phyloP scores from a whole-genome alignment of 1,140 invertebrate species.

The Trichonephila inaurata region DNA sequence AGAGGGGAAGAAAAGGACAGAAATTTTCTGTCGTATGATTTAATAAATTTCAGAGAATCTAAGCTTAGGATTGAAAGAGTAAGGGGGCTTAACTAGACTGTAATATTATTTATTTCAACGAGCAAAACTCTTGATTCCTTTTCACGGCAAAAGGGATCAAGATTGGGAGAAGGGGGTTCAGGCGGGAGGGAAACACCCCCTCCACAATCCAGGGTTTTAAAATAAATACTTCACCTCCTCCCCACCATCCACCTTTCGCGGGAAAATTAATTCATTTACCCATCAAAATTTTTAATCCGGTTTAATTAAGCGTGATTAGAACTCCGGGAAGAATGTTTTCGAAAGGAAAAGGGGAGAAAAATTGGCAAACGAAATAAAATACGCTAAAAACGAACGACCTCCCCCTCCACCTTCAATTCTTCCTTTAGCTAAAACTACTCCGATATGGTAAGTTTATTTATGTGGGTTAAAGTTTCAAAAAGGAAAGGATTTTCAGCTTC shows the following conservation, averaged over 20 bases:
- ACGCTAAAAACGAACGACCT: conserved; percentile 24
- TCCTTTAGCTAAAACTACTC: not conserved
- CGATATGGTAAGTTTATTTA: conserved; percentile 26
- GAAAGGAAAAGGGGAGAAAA: conserved; percentile 10
- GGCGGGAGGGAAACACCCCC: not conserved
- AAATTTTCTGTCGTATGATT: conserved; percentile 73
- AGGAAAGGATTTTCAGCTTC: conserved; percentile 60
- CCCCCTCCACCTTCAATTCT: not conserved
- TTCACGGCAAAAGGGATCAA: conserved; percentile 51
- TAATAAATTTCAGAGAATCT: conserved; percentile 73
- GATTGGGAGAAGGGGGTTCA: conserved; percentile 8
- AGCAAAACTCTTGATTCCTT: conserved; percentile 1
- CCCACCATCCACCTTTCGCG: not conserved
- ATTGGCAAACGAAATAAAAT: conserved; percentile 49
- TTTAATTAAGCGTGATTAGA: conserved; percentile 75
- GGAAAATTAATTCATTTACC: conserved; percentile 73
- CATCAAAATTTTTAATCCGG: conserved; percentile 75
- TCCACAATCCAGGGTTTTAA: conserved; percentile 65
- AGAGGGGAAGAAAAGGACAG: not conserved
- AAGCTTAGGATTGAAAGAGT: conserved; percentile 41
- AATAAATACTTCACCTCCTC: conserved; percentile 50
- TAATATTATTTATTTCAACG: conserved; percentile 72
- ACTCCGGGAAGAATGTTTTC: conserved; percentile 29
- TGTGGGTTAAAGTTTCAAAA: conserved; percentile 24
- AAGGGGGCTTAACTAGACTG: conserved; percentile 55